These are phyloP conservation scores for Gouania willdenowi DNA, from an alignment of 2,797 vertebrate genomes.

Conservation along the genomic window DNA sequence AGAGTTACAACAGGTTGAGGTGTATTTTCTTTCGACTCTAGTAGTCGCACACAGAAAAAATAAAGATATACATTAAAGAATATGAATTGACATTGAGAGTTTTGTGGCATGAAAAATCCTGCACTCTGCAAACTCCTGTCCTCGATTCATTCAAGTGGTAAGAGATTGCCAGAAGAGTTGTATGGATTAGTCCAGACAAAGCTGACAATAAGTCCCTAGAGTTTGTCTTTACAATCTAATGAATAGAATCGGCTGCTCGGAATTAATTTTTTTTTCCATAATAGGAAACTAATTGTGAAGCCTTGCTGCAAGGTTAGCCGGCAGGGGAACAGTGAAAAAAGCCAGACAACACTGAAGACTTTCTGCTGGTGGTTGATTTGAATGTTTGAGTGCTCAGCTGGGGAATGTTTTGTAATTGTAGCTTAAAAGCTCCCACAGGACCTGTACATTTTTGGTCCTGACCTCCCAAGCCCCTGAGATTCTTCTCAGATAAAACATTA, in stretches of 20 bases:
- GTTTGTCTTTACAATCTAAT: conserved; percentile 29
- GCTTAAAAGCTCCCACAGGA: conserved; percentile 48
- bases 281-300: conserved; percentile 38
- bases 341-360: conserved; percentile 19
- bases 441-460: conserved; percentile 25
- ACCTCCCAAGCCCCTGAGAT: conserved; percentile 27
- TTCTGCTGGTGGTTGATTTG: conserved; percentile 53
- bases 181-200: conserved; percentile 10
- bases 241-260: conserved; percentile 31
- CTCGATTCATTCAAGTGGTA: conserved; percentile 23
- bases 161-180: conserved; percentile 18
- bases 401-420: conserved; percentile 37
- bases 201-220: conserved; percentile 19
- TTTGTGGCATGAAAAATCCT: not conserved
- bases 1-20: conserved; percentile 1
- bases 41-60: not conserved
- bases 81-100: conserved; percentile 15
- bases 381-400: conserved; percentile 42
- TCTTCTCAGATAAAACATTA: not conserved
- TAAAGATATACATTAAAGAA: not conserved
- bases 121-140: conserved; percentile 8
- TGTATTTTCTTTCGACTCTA: not conserved
- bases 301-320: conserved; percentile 45
- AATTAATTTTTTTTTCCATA: conserved; percentile 34
- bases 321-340: conserved; percentile 39